These are phyloP conservation scores for Parnassius apollo DNA, from an alignment of 2,888 invertebrate species.

Conservation along the genomic window DNA sequence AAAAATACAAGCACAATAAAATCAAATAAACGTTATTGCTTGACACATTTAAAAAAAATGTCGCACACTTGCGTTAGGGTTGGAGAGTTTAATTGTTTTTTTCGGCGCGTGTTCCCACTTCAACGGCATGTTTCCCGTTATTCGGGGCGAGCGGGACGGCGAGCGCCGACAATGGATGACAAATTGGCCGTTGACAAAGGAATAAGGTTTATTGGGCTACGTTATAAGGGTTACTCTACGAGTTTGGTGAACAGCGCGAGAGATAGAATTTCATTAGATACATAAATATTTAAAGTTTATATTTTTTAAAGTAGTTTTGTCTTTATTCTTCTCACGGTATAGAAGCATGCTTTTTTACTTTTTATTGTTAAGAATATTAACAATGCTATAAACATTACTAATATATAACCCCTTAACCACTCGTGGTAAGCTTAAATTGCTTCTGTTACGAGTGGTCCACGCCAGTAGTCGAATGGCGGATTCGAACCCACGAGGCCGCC, in stretches of 20 bases:
- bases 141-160: conserved; percentile 32
- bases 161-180: conserved; percentile 66
- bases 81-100: conserved; percentile 70
- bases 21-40: conserved; percentile 20
- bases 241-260: conserved; percentile 43
- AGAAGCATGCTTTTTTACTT: too few relatives aligned
- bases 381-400: too few relatives aligned
- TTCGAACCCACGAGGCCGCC: too few relatives aligned
- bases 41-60: conserved; percentile 15
- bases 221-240: conserved; percentile 72
- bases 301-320: too few relatives aligned
- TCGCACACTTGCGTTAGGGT: conserved; percentile 41
- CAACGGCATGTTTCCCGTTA: conserved; percentile 55
- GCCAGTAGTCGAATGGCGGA: too few relatives aligned
- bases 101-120: conserved; percentile 66
- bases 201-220: conserved; percentile 74
- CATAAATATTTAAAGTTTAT: background rate
- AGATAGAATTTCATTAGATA: conserved; percentile 32
- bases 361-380: too few relatives aligned
- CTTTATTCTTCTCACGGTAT: too few relatives aligned
- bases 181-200: conserved; percentile 75
- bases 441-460: too few relatives aligned
- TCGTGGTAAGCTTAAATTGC: too few relatives aligned
- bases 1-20: conserved; percentile 22
- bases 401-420: too few relatives aligned